Percentiles rank a stretch among this genome's conserved stretches.
Evolutionary conservation across 1,140 invertebrate species (phyloP).

Genomic region (Meloidogyne floridensis): DNA sequence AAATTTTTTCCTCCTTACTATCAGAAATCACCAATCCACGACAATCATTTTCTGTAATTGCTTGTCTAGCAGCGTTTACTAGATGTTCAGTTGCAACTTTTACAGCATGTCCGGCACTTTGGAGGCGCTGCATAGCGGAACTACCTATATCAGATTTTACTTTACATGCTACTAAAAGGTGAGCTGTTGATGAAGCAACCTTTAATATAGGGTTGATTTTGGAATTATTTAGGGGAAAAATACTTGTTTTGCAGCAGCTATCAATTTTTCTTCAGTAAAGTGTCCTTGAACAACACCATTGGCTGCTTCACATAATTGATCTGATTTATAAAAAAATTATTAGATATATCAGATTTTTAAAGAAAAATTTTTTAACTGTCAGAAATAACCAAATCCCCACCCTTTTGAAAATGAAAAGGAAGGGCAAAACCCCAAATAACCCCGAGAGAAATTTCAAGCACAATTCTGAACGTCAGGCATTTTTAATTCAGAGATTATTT

Average conservation of each 20-base stretch:
- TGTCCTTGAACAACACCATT: slow-evolving; percentile 93
- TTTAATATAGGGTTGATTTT: slow-evolving; percentile 63
- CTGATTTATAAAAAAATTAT: slow-evolving; percentile 63
- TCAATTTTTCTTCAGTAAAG: slow-evolving; percentile 89
- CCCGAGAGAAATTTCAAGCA: no score
- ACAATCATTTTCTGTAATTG: slow-evolving; percentile 86
- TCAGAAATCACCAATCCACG: slow-evolving; percentile 83
- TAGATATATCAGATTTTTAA: no score
- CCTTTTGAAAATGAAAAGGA: no score
- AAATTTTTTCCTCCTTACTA: slow-evolving; percentile 60
- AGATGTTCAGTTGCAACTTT: slow-evolving; percentile 95
- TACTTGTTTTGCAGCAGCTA: slow-evolving; percentile 86
- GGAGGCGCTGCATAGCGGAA: slow-evolving; percentile 84
- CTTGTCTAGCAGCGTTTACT: slow-evolving; percentile 87
- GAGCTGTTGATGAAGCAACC: slow-evolving; percentile 93
- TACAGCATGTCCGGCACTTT: slow-evolving; percentile 89
- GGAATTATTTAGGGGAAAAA: background rate
- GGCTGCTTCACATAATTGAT: slow-evolving; percentile 93
- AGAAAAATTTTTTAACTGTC: no score
- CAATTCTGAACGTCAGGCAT: no score
- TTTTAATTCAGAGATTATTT: no score
- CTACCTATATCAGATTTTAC: slow-evolving; percentile 94
- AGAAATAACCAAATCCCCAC: no score
- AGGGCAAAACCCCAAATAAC: no score
- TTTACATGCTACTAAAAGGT: slow-evolving; percentile 94